These are phyloP conservation scores for Hypocryptadius cinnamomeus DNA, from an alignment of 2,113 vertebrate species.

Conservation along the genomic window DNA sequence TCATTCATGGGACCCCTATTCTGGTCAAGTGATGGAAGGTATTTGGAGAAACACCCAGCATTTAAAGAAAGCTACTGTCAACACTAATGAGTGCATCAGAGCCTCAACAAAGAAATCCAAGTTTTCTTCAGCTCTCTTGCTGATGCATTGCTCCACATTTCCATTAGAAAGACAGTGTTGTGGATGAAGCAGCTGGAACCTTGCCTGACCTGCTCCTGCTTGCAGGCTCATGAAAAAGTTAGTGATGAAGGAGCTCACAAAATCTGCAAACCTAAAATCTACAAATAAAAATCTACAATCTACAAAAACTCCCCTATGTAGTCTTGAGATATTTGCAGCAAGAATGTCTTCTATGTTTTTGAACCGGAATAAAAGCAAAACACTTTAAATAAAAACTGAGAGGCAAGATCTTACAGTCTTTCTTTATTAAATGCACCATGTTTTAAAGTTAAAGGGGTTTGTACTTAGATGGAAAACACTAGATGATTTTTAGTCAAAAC, in stretches of 20 bases:
- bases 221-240: neutral
- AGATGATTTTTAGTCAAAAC: neutral
- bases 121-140: neutral
- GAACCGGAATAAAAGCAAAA: neutral
- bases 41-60: neutral
- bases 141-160: neutral
- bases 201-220: neutral
- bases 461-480: neutral
- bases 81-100: neutral
- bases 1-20: neutral
- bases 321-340: neutral
- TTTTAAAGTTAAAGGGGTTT: neutral
- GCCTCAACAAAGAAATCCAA: neutral
- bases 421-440: neutral
- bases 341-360: neutral
- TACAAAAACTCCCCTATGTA: neutral
- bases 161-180: neutral
- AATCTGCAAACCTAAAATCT: neutral
- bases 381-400: neutral
- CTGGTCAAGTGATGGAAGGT: neutral
- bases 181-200: neutral
- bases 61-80: neutral
- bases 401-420: neutral
- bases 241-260: neutral
- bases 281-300: neutral